phyloP scores from a whole-genome alignment of 2,113 vertebrate genomes.

The Varanus salvator region DNA sequence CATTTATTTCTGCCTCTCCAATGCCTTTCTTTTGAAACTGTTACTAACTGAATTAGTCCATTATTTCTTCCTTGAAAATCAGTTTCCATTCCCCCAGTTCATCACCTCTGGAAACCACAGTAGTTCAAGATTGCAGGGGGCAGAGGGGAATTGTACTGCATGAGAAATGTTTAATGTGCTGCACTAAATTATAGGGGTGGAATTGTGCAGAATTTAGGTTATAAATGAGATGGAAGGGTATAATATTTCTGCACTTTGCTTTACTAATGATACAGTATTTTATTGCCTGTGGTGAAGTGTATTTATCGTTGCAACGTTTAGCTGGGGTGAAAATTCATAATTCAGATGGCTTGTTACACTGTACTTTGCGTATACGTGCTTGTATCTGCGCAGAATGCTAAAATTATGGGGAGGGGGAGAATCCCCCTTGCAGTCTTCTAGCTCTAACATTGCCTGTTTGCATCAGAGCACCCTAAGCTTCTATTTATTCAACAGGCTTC shows the following conservation, averaged over 20 bases:
- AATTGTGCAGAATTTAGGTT: slow-evolving; percentile 70
- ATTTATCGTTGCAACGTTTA: slow-evolving; percentile 67
- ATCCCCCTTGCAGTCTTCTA: neutral
- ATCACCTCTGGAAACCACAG: slow-evolving; percentile 62
- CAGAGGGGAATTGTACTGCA: slow-evolving; percentile 67
- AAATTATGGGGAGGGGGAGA: neutral
- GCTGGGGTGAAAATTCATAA: slow-evolving; percentile 61
- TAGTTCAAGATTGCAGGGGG: slow-evolving; percentile 68
- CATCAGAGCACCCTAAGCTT: neutral
- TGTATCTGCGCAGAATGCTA: slow-evolving; percentile 32
- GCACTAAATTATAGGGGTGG: slow-evolving; percentile 61
- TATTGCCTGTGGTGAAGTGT: slow-evolving; percentile 62
- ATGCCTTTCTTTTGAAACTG: slow-evolving; percentile 45
- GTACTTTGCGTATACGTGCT: neutral
- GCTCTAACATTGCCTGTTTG: neutral
- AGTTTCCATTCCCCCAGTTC: slow-evolving; percentile 67
- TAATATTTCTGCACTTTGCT: slow-evolving; percentile 70
- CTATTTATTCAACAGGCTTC: neutral
- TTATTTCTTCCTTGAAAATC: slow-evolving; percentile 71
- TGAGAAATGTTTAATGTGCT: slow-evolving; percentile 67
- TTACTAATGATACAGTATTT: slow-evolving; percentile 69
- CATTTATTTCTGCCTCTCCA: slow-evolving; percentile 32
- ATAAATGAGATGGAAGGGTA: slow-evolving; percentile 72
- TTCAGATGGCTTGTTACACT: slow-evolving; percentile 35
- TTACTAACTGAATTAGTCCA: slow-evolving; percentile 47